phyloP scores from a whole-genome alignment of 2,888 invertebrate genomes.

The Meloe dianella region DNA sequence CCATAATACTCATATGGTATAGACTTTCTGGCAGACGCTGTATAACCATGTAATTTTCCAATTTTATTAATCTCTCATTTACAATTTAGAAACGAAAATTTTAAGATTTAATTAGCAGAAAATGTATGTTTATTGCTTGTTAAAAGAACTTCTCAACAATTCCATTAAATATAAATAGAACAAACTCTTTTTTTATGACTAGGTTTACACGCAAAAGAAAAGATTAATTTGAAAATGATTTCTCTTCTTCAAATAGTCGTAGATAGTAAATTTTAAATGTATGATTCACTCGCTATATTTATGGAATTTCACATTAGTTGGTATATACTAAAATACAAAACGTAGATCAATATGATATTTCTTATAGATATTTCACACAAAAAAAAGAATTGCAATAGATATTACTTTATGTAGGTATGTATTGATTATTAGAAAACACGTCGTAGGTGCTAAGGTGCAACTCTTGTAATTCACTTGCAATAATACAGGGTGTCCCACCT shows the following conservation, averaged over 20 bases:
- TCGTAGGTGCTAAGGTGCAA: constrained; percentile 3
- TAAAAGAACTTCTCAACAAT: neutral
- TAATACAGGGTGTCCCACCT: constrained; percentile 3
- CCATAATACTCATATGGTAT: too few species aligned
- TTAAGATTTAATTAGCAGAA: neutral
- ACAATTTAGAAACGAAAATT: neutral
- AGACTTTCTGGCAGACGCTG: too few species aligned
- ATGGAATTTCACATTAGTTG: neutral
- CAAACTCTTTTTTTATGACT: neutral
- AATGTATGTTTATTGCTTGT: neutral
- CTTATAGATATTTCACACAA: neutral
- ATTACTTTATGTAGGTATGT: neutral
- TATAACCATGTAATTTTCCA: too few species aligned
- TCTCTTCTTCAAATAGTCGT: neutral
- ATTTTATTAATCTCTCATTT: neutral
- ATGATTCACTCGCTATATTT: neutral
- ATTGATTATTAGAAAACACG: neutral
- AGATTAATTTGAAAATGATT: neutral
- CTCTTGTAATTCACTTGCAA: neutral
- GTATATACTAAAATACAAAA: neutral
- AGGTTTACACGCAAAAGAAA: neutral
- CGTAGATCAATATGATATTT: neutral
- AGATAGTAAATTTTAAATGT: neutral
- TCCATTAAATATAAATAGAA: constrained; percentile 4
- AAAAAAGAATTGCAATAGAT: neutral